Evolutionary conservation across 2,797 vertebrate genomes (phyloP), one percentile per base, ranked within the genome.

Genomic region (Tragelaphus oryx): DNA sequence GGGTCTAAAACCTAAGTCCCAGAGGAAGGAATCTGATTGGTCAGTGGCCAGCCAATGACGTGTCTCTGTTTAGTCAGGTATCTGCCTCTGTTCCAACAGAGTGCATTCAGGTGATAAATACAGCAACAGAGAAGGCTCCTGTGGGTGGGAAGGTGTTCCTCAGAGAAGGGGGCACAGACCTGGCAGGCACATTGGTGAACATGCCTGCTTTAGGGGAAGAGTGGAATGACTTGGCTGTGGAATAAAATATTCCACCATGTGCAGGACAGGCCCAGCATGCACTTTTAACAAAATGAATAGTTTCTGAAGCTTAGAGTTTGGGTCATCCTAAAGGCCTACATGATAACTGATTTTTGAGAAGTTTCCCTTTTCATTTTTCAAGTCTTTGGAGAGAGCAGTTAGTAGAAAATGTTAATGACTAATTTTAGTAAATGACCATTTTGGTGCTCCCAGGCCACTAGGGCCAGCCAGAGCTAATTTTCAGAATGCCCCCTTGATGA

Each of bases 381-480:
- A 86, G 95, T 91, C 96, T 95, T 95, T 75, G 60, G 96, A 97
- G 95, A 95, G 83, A 93, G 89, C 87, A 91, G 87, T 97, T 97
- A 96, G 95, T 71, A 80, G 96, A 96, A 96, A 95, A 95, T 83
- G 96, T 94, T 97, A 97, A 98, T 86, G 96, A 89, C 81, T 91
- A 96, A 96, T 98, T 97, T 97, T 89, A 94, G 96, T 94, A 97
- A 97, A 98, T 97, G 97, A 87, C 94, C 94, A 33, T 96, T 97
- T 97, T 86, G 93, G 94, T 85, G 30, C 82, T 95, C 91, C 81
- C 92, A 83, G 95, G 87, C 89, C 86, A 82, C 59, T 8, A 26
- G 89, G 79, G 95, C 84, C 87, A 87, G 78, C 97, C 44, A 57
- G 84, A 94, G 93, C 93, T 96, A 79, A 95, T 92, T 97, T 97